Evolutionary conservation across 2,797 vertebrate species (phyloP), one percentile per base, ranked within the genome.

Genomic region (Acipenser oxyrinchus): DNA sequence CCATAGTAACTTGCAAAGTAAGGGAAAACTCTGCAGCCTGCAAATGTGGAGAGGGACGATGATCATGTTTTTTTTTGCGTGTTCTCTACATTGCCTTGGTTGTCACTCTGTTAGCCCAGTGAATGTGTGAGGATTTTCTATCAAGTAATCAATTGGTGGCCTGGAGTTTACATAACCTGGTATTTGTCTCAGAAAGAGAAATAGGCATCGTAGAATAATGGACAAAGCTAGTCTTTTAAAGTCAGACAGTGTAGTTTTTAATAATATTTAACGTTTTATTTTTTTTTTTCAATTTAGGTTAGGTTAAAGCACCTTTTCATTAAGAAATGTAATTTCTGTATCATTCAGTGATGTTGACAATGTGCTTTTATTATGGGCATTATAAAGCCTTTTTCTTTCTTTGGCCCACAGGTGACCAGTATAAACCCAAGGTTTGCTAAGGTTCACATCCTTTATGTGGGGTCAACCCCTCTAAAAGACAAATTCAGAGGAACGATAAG

Each of bases 1-100:
- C 91, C 4, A 89, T 95, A 71, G 96, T 99, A 68, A 99, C 95
- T 0, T 98, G 97, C 82, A 99, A 98, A 92, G 96, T 99, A 81
- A 76, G 76, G 37, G 10, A 48, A 7, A 48, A 52, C 15, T 15
- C 62, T 60, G 8, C 8, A 15, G 52, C 18, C 48, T 37, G 55
- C 49, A 6, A 37, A 8, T 59, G 52, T 60, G 55, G 4, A 7
- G 10, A 49, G 6, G 6, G 37, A 37, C 2, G 23, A n/a, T 5
- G n/a, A 7, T 1, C 23, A 18, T 18, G 15, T 37, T 4, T 37
- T 37, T 37, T 37, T 37, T 37, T 37, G 37, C 37, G 5, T 37
- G 37, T 5, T 37, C 37, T 37, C 37, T 37, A 37, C 23, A 37
- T 37, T 37, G 23, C 3, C 2, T 2, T 37, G 23, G 23, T 37